Evolutionary conservation across 2,113 vertebrate genomes (phyloP), one percentile per base, ranked within the genome.

Genomic region (Heterotilapia buettikoferi): DNA sequence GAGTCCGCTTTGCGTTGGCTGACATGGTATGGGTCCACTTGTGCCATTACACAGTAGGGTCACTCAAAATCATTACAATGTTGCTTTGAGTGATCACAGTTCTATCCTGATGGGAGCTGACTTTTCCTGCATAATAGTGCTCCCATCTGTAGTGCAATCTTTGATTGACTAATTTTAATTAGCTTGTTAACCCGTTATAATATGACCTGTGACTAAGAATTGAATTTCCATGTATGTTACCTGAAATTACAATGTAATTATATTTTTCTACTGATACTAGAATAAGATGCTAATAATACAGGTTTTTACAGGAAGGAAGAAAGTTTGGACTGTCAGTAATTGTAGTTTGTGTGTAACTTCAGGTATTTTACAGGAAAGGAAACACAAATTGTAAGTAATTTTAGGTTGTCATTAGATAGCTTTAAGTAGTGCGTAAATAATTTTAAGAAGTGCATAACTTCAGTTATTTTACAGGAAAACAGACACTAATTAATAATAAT

Each of bases 21-120:
- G 24, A 76, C 71, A 8, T 78, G 26, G 9, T 78, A 4, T 50
- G 71, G 43, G 43, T 12, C 26, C 6, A 47, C 29, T 78, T 50
- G 26, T 78, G 26, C 24, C 0, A 31, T 78, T 50, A 29, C 24
- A 76, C 16, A 29, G 16, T 5, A 76, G 3, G 24, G 16, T 50
- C 71, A 76, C 16, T 76, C 6, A 50, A 76, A 76, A 50, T 78
- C 71, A 50, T 29, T 50, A 18, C 71, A 31, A 5, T 5, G 68
- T 76, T 76, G 40, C 24, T 47, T 47, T 47, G 71, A 50, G 71
- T 73, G 40, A 73, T 73, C 40, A 47, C 13, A 45, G 21, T 2
- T 47, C 3, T 76, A 19, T 19, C 9, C 43, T 47, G 40, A 76
- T 76, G 0, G 0, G 40, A 76, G 43, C 6, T 0, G 71, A 18